Percentiles rank a stretch among this genome's conserved stretches.
These are phyloP conservation scores for Coilia nasus DNA, from an alignment of 2,797 vertebrate genomes.

Conservation along the genomic window DNA sequence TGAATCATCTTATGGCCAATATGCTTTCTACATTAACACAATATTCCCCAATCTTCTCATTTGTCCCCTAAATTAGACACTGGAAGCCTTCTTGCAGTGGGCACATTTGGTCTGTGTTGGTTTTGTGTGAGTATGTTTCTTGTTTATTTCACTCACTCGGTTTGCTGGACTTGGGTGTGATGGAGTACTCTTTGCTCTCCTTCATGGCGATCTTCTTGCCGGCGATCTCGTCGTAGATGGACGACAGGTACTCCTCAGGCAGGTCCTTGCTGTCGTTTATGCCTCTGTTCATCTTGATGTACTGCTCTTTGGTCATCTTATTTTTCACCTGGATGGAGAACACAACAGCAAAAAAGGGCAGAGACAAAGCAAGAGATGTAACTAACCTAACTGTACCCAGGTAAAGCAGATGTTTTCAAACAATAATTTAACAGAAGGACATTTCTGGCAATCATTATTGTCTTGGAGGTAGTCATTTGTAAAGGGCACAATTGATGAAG, in stretches of 20 bases:
- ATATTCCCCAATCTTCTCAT: not conserved
- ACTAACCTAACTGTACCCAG: no score
- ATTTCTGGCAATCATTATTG: no score
- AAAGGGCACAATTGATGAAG: no score
- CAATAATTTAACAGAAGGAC: no score
- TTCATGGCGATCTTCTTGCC: slow-evolving; percentile 98
- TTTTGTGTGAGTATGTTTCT: not conserved
- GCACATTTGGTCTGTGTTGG: not conserved
- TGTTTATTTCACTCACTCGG: slow-evolving; percentile 80
- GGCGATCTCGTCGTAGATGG: slow-evolving; percentile 94
- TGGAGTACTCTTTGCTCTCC: slow-evolving; percentile 91
- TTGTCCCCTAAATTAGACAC: not conserved
- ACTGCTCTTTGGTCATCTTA: slow-evolving; percentile 98
- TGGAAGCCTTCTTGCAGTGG: not conserved
- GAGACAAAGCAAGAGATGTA: no score
- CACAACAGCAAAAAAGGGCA: no score
- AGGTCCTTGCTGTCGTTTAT: slow-evolving; percentile 97
- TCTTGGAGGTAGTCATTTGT: no score
- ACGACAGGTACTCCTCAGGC: slow-evolving; percentile 93
- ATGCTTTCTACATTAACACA: not conserved
- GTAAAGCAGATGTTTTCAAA: no score
- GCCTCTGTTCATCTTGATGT: slow-evolving; percentile 98
- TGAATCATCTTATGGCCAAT: not conserved
- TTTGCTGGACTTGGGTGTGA: slow-evolving; percentile 88
- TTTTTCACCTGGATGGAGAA: slow-evolving; percentile 85